Evolutionary conservation across 1,140 invertebrate species (phyloP).

Genomic region (Wasmannia auropunctata): DNA sequence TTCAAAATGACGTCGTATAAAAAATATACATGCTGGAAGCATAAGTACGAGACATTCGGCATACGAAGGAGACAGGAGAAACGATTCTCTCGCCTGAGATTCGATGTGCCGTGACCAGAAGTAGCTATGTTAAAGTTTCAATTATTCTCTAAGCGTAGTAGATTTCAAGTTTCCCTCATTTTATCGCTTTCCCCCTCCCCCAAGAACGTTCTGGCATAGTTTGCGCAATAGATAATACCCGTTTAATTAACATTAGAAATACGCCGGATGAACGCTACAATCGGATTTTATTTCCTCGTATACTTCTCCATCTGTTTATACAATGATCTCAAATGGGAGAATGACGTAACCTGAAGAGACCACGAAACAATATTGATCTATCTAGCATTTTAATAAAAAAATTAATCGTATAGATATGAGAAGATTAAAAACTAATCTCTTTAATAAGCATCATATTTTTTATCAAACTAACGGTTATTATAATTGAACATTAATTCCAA

Average conservation of each 20-base stretch:
- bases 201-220: neutral
- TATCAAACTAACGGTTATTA: slow-evolving; percentile 13
- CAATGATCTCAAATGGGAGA: neutral
- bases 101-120: slow-evolving; percentile 20
- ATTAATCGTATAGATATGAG: neutral
- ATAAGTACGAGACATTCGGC: slow-evolving; percentile 75
- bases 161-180: slow-evolving; percentile 20
- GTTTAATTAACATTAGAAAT: slow-evolving; percentile 24
- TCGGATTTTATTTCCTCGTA: slow-evolving; percentile 1
- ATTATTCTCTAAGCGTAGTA: slow-evolving; percentile 26
- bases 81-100: slow-evolving; percentile 19
- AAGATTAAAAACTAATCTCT: neutral
- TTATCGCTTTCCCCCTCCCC: too few relatives aligned
- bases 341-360: neutral
- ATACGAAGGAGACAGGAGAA: slow-evolving; percentile 26
- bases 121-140: slow-evolving; percentile 12
- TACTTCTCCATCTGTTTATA: neutral
- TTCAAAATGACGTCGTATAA: slow-evolving; percentile 75
- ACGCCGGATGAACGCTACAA: neutral
- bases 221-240: neutral
- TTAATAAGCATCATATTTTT: neutral
- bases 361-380: neutral
- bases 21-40: slow-evolving; percentile 79
- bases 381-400: neutral
- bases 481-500: slow-evolving; percentile 9